Conservation (phyloP, 2,888 invertebrate genomes). For the Lingula anatina region DNA sequence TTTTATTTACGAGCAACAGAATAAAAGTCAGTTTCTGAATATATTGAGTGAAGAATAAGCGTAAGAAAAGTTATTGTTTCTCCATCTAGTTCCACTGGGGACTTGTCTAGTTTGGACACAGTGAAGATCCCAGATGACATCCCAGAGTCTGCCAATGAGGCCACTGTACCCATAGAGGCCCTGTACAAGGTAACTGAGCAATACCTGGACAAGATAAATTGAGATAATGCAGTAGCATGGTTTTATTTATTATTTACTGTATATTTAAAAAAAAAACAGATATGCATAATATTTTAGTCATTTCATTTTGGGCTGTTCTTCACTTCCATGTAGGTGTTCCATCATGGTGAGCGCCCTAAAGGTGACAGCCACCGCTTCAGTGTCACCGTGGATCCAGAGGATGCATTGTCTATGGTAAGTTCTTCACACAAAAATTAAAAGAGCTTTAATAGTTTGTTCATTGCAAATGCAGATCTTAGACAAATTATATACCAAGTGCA, state of each 20-base stretch:
- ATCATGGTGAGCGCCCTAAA: constrained; percentile 44
- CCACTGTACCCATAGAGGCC: constrained; percentile 35
- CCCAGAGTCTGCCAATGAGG: constrained; percentile 35
- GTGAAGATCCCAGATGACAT: constrained; percentile 22
- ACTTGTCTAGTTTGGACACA: not conserved
- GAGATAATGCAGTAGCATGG: no score
- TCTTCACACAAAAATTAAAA: not conserved
- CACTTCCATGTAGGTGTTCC: constrained; percentile 35
- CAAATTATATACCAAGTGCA: not conserved
- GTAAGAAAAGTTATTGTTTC: not conserved
- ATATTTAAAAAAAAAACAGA: no score
- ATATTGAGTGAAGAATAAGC: no score
- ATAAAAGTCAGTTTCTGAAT: no score
- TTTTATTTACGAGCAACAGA: no score
- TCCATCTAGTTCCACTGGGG: not conserved
- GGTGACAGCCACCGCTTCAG: constrained; percentile 49
- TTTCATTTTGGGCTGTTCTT: no score
- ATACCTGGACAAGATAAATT: no score
- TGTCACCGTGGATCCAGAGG: constrained; percentile 43
- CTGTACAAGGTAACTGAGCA: constrained; percentile 27
- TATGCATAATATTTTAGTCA: no score
- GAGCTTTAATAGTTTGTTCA: not conserved
- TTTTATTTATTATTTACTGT: no score
- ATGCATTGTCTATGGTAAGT: constrained; percentile 41
- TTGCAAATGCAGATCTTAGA: not conserved